Conservation (phyloP, 2,888 invertebrate species). For the Brenthis ino region DNA sequence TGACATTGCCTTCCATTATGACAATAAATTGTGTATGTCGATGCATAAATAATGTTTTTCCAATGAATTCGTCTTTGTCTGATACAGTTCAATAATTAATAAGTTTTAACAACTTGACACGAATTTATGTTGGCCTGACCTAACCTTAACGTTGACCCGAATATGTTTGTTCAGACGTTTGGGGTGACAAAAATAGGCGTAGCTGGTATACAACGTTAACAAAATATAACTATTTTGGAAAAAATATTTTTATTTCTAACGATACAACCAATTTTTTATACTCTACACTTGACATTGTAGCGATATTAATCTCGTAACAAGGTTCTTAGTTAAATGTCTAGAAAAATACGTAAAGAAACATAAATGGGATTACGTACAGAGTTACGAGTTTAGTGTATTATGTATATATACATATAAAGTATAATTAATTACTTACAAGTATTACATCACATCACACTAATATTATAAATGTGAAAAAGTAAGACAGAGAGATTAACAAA, state of each 20-base stretch:
- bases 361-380: slow-evolving; percentile 6
- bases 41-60: slow-evolving; percentile 7
- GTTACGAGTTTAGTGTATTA: not conserved
- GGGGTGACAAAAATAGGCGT: slow-evolving; percentile 38
- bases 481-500: too few relatives aligned
- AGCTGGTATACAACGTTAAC: slow-evolving; percentile 20
- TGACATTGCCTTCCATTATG: not conserved
- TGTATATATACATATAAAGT: not conserved
- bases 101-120: slow-evolving; percentile 35
- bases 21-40: not conserved
- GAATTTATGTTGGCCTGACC: slow-evolving; percentile 38
- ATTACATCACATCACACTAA: too few relatives aligned
- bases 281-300: slow-evolving; percentile 6
- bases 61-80: slow-evolving; percentile 8
- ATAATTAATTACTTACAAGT: not conserved
- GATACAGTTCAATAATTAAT: slow-evolving; percentile 28
- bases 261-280: not conserved
- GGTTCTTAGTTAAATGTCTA: slow-evolving; percentile 17
- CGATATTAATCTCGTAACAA: not conserved
- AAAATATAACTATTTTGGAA: slow-evolving; percentile 21
- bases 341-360: slow-evolving; percentile 1
- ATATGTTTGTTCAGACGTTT: slow-evolving; percentile 40
- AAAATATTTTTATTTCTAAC: slow-evolving; percentile 2
- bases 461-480: too few relatives aligned
- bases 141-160: slow-evolving; percentile 42